Evolutionary conservation across 2,888 invertebrate species (phyloP).

Genomic region (Pristionchus entomophagus): DNA sequence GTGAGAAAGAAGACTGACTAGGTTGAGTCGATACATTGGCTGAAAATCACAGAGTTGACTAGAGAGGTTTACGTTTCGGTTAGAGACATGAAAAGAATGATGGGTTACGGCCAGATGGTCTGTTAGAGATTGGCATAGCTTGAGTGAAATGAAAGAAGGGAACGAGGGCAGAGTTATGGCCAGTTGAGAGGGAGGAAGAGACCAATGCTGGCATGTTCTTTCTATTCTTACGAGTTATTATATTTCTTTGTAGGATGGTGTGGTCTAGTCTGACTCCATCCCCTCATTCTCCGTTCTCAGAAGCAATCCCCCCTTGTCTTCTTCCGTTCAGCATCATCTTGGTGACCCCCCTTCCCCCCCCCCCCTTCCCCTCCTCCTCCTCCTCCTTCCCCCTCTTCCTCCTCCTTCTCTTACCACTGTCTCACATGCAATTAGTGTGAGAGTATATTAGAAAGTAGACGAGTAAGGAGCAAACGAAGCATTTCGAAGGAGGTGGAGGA

Average conservation of each 20-base stretch:
- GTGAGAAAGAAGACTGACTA: neutral
- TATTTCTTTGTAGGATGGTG: neutral
- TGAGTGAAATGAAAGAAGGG: neutral
- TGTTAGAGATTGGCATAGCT: neutral
- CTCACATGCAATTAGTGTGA: slow-evolving; percentile 42
- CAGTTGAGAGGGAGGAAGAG: neutral
- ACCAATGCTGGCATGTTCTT: no score
- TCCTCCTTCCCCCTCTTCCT: neutral
- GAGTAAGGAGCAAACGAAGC: neutral
- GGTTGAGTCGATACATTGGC: neutral
- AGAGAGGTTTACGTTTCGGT: slow-evolving; percentile 22
- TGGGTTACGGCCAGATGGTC: slow-evolving; percentile 15
- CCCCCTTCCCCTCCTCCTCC: neutral
- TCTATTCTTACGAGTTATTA: neutral
- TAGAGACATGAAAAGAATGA: neutral
- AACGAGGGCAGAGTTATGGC: neutral
- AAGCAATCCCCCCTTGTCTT: neutral
- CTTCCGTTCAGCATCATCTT: neutral
- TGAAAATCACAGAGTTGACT: neutral
- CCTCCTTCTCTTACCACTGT: neutral
- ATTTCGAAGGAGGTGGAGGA: neutral
- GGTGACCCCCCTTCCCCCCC: neutral
- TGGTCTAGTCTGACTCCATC: neutral
- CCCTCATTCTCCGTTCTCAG: no score
- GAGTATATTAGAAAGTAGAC: slow-evolving; percentile 39